These are phyloP conservation scores for Pimephales promelas DNA, from an alignment of 2,113 vertebrate species.

Conservation along the genomic window DNA sequence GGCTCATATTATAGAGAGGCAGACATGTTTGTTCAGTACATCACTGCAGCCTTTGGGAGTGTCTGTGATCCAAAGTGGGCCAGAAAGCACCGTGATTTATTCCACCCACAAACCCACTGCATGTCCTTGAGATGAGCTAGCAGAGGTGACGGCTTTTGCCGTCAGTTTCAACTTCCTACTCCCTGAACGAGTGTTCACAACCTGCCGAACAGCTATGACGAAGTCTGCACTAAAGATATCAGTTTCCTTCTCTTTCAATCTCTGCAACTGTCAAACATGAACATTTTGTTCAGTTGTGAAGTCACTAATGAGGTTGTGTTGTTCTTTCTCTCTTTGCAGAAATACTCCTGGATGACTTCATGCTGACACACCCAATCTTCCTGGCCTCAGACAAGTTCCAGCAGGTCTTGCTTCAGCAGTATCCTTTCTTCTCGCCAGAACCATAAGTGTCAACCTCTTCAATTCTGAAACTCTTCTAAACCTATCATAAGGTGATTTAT, in stretches of 20 bases:
- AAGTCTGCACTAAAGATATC: neutral
- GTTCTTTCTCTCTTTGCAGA: constrained; percentile 70
- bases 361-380: constrained; percentile 96
- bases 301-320: constrained; percentile 26
- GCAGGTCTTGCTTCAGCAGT: constrained; percentile 92
- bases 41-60: constrained; percentile 22
- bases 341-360: constrained; percentile 90
- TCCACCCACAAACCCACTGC: constrained; percentile 28
- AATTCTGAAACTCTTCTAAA: neutral
- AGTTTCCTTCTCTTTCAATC: neutral
- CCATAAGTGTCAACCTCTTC: constrained; percentile 14
- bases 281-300: neutral
- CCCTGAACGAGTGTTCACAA: neutral
- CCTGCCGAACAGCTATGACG: constrained; percentile 9
- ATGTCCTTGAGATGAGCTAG: constrained; percentile 26
- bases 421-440: constrained; percentile 77
- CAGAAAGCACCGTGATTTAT: constrained; percentile 33
- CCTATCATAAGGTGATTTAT: neutral
- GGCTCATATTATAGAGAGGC: neutral
- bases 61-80: constrained; percentile 21
- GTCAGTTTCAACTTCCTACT: neutral
- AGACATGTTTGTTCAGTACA: neutral
- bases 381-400: constrained; percentile 91
- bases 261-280: neutral
- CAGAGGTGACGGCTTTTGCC: constrained; percentile 24